Percentiles rank a stretch among this genome's conserved stretches.
These are phyloP conservation scores for Boulengeromyrus knoepffleri DNA, from an alignment of 2,113 vertebrate genomes.

Conservation along the genomic window DNA sequence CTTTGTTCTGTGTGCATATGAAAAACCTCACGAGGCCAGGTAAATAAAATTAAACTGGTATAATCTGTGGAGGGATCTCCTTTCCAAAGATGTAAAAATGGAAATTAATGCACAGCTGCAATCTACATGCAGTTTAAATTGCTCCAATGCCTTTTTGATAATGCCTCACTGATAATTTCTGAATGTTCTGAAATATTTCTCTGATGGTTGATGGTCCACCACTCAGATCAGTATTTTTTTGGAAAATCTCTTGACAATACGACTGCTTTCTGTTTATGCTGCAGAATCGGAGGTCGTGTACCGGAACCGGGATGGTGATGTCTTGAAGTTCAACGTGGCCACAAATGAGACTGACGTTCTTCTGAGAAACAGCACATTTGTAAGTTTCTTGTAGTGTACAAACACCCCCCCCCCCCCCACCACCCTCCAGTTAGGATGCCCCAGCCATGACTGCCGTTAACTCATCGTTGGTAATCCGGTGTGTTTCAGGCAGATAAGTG, in stretches of 20 bases:
- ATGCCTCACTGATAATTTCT: not conserved
- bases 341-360: conserved; percentile 79
- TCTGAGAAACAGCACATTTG: conserved; percentile 86
- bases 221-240: not conserved
- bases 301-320: conserved; percentile 84
- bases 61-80: not conserved
- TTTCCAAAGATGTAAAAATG: not conserved
- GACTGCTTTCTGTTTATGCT: conserved; percentile 23
- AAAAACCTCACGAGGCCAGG: not conserved
- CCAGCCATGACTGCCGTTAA: not conserved
- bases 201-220: not conserved
- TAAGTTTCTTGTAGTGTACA: conserved; percentile 58
- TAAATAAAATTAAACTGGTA: not conserved
- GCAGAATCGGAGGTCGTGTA: conserved; percentile 89
- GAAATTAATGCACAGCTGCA: not conserved
- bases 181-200: not conserved
- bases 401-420: not conserved
- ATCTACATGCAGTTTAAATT: not conserved
- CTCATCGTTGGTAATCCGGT: not conserved
- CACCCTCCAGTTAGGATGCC: not conserved
- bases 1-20: not conserved
- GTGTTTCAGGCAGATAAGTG: not conserved
- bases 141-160: not conserved
- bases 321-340: conserved; percentile 85
- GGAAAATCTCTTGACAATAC: not conserved